These are phyloP conservation scores for Trogon melanurus DNA, from an alignment of 2,113 vertebrate species.

Conservation along the genomic window DNA sequence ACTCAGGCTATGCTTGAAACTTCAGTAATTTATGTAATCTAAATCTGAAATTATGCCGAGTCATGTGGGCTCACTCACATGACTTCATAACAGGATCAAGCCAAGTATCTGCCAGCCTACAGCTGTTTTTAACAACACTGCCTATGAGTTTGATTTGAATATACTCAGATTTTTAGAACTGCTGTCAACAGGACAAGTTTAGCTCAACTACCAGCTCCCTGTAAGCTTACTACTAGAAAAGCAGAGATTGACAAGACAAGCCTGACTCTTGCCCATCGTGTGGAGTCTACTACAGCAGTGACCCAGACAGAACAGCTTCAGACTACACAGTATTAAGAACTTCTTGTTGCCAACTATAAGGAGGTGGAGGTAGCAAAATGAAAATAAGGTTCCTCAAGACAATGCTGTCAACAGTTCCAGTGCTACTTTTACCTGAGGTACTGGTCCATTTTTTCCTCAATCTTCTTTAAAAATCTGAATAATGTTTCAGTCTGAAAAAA, in stretches of 20 bases:
- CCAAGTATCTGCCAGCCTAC: neutral
- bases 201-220: neutral
- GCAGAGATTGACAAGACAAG: neutral
- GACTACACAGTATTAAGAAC: neutral
- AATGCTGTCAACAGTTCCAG: neutral
- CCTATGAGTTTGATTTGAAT: neutral
- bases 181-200: neutral
- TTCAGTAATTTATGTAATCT: neutral
- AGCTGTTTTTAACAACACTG: neutral
- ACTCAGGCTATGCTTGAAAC: neutral
- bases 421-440: neutral
- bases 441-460: neutral
- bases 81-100: neutral
- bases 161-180: neutral
- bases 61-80: neutral
- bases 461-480: slow-evolving; percentile 78
- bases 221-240: neutral
- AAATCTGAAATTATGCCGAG: neutral
- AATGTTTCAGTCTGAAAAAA: slow-evolving; percentile 80
- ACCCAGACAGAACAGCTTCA: neutral
- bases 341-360: neutral
- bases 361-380: neutral
- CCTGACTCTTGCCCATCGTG: neutral
- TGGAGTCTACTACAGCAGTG: neutral
- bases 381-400: neutral